These are phyloP conservation scores for Dipodomys merriami DNA, from an alignment of 2,113 vertebrate species.

Conservation along the genomic window DNA sequence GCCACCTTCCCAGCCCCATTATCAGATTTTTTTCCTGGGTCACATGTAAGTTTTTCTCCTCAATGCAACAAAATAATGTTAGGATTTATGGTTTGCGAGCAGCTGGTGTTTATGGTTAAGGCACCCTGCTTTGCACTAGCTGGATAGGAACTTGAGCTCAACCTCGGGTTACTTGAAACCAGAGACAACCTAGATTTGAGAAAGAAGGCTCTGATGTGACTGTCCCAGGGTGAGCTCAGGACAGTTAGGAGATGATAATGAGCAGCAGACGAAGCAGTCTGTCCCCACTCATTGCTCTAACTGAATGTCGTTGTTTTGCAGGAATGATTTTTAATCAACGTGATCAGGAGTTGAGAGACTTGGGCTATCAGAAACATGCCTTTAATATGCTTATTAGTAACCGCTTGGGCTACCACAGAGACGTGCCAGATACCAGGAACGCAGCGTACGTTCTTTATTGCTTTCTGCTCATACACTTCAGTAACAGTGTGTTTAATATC, in stretches of 20 bases:
- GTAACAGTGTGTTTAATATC: background rate
- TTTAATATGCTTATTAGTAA: slow-evolving; percentile 98
- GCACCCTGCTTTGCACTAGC: background rate
- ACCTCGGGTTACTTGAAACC: background rate
- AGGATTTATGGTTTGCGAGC: background rate
- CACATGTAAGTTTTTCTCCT: background rate
- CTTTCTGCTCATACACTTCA: background rate
- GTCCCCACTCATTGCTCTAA: slow-evolving; percentile 38
- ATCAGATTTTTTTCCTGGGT: background rate
- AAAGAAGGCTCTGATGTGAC: background rate
- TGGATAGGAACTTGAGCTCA: background rate
- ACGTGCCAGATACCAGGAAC: slow-evolving; percentile 94
- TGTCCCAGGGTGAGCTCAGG: background rate
- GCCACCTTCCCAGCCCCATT: too few species aligned
- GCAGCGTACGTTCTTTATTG: slow-evolving; percentile 86
- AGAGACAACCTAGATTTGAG: background rate
- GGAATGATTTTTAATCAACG: slow-evolving; percentile 97
- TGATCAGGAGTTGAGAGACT: slow-evolving; percentile 94
- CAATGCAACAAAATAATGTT: background rate
- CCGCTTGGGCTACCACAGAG: slow-evolving; percentile 92
- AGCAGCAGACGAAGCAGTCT: background rate
- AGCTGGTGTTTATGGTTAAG: background rate
- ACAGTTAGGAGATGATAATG: background rate
- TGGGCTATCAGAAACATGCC: slow-evolving; percentile 97
- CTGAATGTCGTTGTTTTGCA: slow-evolving; percentile 74